Evolutionary conservation across 2,113 vertebrate species (phyloP).

Genomic region (Clarias magur): DNA sequence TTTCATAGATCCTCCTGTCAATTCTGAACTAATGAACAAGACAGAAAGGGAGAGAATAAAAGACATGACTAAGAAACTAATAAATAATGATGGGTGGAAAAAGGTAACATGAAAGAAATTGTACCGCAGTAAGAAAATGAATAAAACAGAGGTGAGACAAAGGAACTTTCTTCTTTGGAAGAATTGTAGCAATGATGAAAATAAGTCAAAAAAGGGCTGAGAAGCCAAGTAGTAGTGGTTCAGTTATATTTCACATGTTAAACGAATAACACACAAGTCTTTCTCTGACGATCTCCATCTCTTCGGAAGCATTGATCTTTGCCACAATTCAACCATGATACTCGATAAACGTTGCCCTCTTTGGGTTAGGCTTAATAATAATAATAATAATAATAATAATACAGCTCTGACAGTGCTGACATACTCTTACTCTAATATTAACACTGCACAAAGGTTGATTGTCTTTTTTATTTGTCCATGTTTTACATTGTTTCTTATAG

Average conservation of each 20-base stretch:
- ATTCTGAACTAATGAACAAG: slow-evolving; percentile 9
- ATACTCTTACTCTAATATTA: no score
- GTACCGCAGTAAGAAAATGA: neutral
- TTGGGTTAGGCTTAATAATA: no score
- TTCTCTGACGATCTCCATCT: neutral
- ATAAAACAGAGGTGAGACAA: neutral
- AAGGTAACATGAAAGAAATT: slow-evolving; percentile 1
- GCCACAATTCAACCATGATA: no score
- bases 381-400: no score
- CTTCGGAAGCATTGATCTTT: no score
- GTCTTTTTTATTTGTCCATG: no score
- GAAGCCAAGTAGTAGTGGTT: neutral
- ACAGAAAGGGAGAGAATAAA: slow-evolving; percentile 1
- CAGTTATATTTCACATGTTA: neutral
- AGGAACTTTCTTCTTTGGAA: no score
- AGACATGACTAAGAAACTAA: neutral
- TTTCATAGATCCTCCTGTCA: neutral
- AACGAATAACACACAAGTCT: neutral
- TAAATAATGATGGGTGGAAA: neutral
- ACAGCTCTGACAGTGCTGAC: no score
- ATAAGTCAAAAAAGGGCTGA: neutral
- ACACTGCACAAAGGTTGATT: no score
- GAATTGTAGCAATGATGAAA: slow-evolving; percentile 2
- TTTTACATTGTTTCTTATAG: no score
- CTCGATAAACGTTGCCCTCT: no score